Percentiles rank a stretch among this genome's conserved stretches.
phyloP scores from a whole-genome alignment of 92 coral and sea anemone species.

The Plumapathes pennacea region DNA sequence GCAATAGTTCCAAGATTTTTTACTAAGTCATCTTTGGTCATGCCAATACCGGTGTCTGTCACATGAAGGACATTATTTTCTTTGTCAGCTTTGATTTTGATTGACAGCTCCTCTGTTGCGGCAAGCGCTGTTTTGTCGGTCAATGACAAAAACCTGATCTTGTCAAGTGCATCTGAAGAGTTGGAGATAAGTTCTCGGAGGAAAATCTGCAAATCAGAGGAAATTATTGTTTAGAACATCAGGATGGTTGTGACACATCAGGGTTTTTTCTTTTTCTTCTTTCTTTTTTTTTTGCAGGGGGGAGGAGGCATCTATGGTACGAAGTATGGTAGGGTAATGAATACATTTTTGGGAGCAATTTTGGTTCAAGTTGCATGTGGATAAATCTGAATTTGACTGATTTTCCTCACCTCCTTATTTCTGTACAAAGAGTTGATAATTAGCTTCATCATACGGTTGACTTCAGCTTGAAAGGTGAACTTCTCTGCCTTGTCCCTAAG shows the following conservation, averaged over 20 bases:
- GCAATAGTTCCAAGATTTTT: conserved; percentile 98
- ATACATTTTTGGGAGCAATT: too few relatives aligned
- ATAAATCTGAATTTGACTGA: too few relatives aligned
- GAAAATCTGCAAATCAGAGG: conserved; percentile 68
- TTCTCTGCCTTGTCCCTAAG: conserved; percentile 95
- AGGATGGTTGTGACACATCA: too few relatives aligned
- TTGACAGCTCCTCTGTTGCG: conserved; percentile 88
- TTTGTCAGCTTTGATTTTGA: conserved; percentile 97
- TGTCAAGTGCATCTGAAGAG: conserved; percentile 97
- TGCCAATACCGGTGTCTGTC: conserved; percentile 99
- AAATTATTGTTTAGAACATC: not conserved
- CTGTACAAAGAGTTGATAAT: conserved; percentile 96
- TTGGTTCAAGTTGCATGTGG: too few relatives aligned
- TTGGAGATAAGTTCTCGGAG: conserved; percentile 97
- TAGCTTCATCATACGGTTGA: conserved; percentile 97
- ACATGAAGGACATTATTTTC: conserved; percentile 96
- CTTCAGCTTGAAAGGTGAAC: conserved; percentile 96
- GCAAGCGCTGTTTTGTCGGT: conserved; percentile 86
- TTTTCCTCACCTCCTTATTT: conserved; percentile 82
- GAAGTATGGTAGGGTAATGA: too few relatives aligned
- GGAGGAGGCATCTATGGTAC: too few relatives aligned
- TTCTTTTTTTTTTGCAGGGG: too few relatives aligned
- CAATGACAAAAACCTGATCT: conserved; percentile 88
- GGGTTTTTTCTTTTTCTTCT: too few relatives aligned
- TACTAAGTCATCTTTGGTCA: conserved; percentile 93